Evolutionary conservation across 2,113 vertebrate genomes (phyloP).

Genomic region (Pitta sordida): DNA sequence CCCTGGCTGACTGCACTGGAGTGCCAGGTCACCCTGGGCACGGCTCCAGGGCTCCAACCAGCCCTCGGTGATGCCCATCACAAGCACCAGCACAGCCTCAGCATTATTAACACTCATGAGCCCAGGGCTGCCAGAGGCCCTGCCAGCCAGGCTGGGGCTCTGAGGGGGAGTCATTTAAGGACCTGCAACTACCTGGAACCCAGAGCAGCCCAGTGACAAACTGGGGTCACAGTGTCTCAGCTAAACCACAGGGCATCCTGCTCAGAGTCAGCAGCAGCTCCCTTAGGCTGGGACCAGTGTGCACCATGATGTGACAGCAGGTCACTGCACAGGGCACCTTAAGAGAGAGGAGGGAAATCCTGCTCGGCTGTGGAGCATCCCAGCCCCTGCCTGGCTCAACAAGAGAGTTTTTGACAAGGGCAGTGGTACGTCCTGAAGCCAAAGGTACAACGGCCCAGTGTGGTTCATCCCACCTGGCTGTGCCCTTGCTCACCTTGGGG

Average conservation of each 20-base stretch:
- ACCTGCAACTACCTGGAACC: background rate
- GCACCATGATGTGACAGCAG: background rate
- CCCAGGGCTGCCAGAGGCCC: background rate
- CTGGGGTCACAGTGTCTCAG: background rate
- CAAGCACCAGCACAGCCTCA: background rate
- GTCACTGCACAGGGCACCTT: background rate
- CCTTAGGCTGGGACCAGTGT: background rate
- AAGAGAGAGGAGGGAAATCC: background rate
- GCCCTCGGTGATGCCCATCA: background rate
- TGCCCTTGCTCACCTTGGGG: background rate
- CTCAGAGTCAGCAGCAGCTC: background rate
- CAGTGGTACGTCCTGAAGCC: background rate
- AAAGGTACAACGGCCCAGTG: accelerated
- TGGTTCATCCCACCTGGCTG: background rate
- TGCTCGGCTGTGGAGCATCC: background rate
- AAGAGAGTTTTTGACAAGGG: background rate
- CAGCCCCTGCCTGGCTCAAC: background rate
- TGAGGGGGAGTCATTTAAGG: background rate
- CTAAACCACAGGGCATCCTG: background rate
- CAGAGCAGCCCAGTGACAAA: background rate
- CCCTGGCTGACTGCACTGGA: background rate
- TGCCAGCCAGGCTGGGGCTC: background rate
- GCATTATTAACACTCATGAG: background rate
- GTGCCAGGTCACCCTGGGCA: background rate
- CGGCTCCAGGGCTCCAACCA: accelerated